Conservation (phyloP, 2,113 vertebrate genomes). For the Halichoerus grypus region DNA sequence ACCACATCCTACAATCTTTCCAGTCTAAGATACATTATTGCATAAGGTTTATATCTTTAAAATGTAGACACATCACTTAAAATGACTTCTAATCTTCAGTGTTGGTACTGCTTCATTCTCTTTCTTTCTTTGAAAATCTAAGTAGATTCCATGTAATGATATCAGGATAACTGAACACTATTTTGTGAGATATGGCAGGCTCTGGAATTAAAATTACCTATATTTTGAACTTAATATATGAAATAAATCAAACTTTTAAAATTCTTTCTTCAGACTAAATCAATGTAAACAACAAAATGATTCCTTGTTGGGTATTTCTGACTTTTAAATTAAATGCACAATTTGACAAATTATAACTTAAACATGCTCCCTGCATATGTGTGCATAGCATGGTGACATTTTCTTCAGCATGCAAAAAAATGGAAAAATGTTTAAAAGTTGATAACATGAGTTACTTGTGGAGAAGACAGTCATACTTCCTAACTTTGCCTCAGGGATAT, state of each 20-base stretch:
- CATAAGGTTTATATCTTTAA: not conserved
- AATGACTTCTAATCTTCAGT: not conserved
- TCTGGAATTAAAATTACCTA: conserved; percentile 9
- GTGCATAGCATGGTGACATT: conserved; percentile 17
- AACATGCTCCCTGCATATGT: not conserved
- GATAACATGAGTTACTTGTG: not conserved
- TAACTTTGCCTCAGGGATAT: conserved; percentile 27
- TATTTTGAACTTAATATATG: conserved; percentile 31
- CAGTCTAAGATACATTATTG: not conserved
- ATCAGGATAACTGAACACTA: not conserved
- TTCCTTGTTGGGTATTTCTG: not conserved
- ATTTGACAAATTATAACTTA: not conserved
- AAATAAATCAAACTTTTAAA: conserved; percentile 37
- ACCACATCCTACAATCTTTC: not conserved
- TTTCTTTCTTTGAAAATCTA: conserved; percentile 31
- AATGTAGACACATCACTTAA: not conserved
- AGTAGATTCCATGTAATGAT: conserved; percentile 12
- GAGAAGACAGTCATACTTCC: conserved; percentile 24
- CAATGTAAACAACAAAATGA: conserved; percentile 23
- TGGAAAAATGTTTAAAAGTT: conserved; percentile 45
- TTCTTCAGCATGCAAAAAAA: conserved; percentile 42
- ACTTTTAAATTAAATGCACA: conserved; percentile 46
- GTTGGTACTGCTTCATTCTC: not conserved
- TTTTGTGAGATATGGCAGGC: not conserved
- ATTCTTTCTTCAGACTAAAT: not conserved